Conservation (phyloP, 2,888 invertebrate genomes). For the Ichneumoninae sp. region DNA sequence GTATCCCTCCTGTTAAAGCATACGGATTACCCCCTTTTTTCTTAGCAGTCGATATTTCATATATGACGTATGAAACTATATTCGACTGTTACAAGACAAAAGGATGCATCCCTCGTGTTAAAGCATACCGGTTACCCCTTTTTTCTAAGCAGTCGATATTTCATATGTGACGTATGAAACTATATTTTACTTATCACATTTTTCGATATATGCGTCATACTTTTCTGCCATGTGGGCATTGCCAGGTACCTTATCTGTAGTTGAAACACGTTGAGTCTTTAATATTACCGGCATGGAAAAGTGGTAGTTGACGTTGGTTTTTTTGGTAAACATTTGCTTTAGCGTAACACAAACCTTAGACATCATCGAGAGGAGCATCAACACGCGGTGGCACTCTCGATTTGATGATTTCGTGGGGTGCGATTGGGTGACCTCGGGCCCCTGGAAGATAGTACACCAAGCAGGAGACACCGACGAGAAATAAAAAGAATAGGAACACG, state of each 20-base stretch:
- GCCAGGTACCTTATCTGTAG: no score
- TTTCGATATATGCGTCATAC: neutral
- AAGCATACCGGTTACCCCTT: no score
- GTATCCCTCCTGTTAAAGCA: no score
- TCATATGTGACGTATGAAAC: neutral
- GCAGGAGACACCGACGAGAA: constrained; percentile 93
- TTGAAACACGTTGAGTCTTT: neutral
- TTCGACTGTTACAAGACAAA: neutral
- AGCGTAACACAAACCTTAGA: constrained; percentile 78
- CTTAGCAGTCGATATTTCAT: neutral
- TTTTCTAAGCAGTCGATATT: neutral
- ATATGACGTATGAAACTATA: neutral
- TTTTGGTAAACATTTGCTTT: neutral
- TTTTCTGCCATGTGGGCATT: no score
- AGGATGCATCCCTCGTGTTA: no score
- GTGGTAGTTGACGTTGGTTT: neutral
- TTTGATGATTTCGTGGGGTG: constrained; percentile 82
- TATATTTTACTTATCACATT: no score
- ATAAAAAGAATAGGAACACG: constrained; percentile 94
- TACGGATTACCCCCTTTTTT: no score
- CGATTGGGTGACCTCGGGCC: constrained; percentile 84
- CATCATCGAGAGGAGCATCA: constrained; percentile 82
- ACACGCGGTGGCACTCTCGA: constrained; percentile 78
- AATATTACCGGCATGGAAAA: neutral
- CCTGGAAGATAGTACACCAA: constrained; percentile 93